Evolutionary conservation across 1,140 invertebrate genomes (phyloP).

Genomic region (Elymnias hypermnestra): DNA sequence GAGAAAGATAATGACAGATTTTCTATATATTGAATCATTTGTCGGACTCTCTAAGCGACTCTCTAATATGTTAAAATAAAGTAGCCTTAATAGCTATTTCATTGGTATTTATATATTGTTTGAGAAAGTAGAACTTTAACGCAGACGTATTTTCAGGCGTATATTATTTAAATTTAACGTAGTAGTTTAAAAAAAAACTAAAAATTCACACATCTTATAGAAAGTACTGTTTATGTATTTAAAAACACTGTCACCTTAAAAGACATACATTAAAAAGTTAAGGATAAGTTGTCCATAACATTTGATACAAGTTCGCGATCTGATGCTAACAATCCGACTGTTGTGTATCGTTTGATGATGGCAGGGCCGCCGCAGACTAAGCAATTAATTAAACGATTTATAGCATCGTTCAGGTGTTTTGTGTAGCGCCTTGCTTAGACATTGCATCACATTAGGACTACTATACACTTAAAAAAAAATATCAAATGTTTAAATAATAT

Average conservation of each 20-base stretch:
- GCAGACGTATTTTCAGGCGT: too few relatives aligned
- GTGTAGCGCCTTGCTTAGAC: conserved; percentile 15
- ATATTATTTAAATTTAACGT: too few relatives aligned
- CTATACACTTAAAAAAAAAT: background rate
- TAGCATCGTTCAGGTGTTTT: conserved; percentile 30
- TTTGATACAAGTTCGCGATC: conserved; percentile 12
- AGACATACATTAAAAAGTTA: background rate
- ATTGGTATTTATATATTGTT: too few relatives aligned
- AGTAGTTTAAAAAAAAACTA: too few relatives aligned
- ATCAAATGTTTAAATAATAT: too few relatives aligned
- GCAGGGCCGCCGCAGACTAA: conserved; percentile 29
- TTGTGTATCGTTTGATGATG: conserved; percentile 23
- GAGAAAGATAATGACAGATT: too few relatives aligned
- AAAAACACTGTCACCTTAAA: background rate
- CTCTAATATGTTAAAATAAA: too few relatives aligned
- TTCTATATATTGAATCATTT: too few relatives aligned
- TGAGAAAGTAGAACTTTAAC: too few relatives aligned
- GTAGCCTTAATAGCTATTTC: too few relatives aligned
- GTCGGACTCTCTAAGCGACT: too few relatives aligned
- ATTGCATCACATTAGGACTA: background rate
- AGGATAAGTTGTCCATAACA: background rate
- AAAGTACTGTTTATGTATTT: background rate
- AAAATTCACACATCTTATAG: too few relatives aligned
- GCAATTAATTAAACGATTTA: conserved; percentile 51
- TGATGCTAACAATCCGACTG: conserved; percentile 29